Conservation (phyloP, 2,888 invertebrate species). For the Tetranychus piercei region DNA sequence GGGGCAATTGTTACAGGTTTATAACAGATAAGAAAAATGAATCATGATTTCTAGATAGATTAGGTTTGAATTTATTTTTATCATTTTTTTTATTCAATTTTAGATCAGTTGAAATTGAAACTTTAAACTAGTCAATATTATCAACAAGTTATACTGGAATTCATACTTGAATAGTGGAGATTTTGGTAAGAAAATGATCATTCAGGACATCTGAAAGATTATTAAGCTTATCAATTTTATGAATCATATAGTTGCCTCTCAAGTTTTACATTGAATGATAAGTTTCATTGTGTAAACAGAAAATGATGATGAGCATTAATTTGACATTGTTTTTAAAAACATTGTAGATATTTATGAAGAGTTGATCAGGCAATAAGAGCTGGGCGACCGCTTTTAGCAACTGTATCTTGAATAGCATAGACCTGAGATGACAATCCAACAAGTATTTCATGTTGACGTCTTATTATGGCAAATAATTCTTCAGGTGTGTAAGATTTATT, state of each 20-base stretch:
- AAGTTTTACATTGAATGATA: neutral
- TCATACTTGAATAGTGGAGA: neutral
- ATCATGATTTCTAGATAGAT: neutral
- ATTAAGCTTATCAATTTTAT: neutral
- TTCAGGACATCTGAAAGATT: neutral
- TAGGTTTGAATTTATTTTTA: neutral
- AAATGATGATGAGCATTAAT: neutral
- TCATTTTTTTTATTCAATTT: neutral
- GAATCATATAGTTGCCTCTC: neutral
- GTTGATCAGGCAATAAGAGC: neutral
- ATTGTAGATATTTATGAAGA: neutral
- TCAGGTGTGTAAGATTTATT: constrained; percentile 18
- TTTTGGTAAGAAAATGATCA: neutral
- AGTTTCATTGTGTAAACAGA: neutral
- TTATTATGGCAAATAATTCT: constrained; percentile 21
- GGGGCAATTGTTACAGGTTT: neutral
- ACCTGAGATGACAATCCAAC: constrained; percentile 20
- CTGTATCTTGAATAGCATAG: constrained; percentile 20
- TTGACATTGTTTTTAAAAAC: neutral
- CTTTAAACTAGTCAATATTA: neutral
- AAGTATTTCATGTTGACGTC: constrained; percentile 21
- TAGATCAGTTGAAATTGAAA: neutral
- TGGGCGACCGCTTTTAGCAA: neutral
- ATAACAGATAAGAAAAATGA: neutral
- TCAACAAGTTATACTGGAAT: too few species aligned